A percentile compares a stretch with the other conserved stretches of the same genome.
Conservation (phyloP, 1,140 invertebrate species). For the Melipona quadrifasciata region DNA sequence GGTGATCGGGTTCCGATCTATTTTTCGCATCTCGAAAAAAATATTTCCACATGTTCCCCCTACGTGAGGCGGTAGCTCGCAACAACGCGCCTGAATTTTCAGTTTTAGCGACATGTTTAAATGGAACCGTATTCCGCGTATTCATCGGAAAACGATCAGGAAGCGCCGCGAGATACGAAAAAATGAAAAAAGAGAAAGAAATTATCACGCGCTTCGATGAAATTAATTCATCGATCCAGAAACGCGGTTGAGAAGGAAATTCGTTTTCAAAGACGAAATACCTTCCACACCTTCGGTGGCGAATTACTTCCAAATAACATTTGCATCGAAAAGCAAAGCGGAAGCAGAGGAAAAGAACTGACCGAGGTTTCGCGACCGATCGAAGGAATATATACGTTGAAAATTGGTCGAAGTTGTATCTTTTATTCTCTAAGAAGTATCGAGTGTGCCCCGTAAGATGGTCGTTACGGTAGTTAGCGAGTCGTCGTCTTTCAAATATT, state of each 20-base stretch:
- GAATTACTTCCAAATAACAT: constrained; percentile 9
- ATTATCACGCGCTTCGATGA: background rate
- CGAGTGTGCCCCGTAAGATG: constrained; percentile 7
- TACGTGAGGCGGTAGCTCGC: background rate
- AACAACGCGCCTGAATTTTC: background rate
- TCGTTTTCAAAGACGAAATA: background rate
- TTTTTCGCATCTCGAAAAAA: background rate
- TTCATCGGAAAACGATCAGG: background rate
- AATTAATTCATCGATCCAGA: background rate
- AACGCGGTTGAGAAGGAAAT: too few species aligned
- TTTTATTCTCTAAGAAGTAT: background rate
- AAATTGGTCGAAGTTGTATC: constrained; percentile 34
- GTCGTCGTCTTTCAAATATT: background rate
- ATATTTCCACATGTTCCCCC: constrained; percentile 16
- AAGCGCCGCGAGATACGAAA: background rate
- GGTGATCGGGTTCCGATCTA: background rate
- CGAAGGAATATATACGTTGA: background rate
- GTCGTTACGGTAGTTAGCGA: constrained; percentile 13
- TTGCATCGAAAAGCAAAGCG: constrained; percentile 6
- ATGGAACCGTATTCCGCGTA: background rate
- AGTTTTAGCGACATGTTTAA: background rate
- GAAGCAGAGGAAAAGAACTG: background rate
- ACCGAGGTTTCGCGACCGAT: background rate
- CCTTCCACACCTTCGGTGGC: too few species aligned
- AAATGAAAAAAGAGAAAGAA: background rate